Base-by-base conservation (phyloP, 2,797 vertebrate species). In the Kryptolebias ocellatus region DNA sequence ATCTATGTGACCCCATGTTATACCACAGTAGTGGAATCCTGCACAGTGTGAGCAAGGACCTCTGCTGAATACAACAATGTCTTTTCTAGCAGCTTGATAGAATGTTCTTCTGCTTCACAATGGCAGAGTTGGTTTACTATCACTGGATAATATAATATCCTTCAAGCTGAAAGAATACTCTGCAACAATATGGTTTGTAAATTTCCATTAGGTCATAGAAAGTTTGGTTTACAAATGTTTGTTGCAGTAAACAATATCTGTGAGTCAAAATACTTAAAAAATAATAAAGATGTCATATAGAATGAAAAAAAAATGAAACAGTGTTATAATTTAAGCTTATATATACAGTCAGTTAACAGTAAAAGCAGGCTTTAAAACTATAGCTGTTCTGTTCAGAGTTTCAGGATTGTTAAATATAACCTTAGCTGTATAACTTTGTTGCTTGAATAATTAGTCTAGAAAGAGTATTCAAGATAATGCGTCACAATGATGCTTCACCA, bases 381-480 rank as follows among this genome's bases (percentile, higher is more conserved):
- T 34, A 29, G 47, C 50, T 34, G 5, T 76, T 69, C 63, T 52
- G 10, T 39, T 53, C 60, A 55, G 18, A 68, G 58, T 17, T 69
- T 58, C 76, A 60, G 70, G 56, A 81, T 72, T 76, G 47, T 57
- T 70, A 77, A 84, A 70, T 60, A 4, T 72, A 81, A 77, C 70
- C 76, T 70, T 81, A 67, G 76, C 65, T 28, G 17, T 83, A 76
- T 85, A 81, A 83, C 42, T 70, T 61, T 53, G 52, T 17, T 51
- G 50, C 52, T 80, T 85, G 70, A 88, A 86, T 80, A 81, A 88
- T 87, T 78, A 72, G 53, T 45, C 65, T 45, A 49, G 53, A 75
- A 78, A 81, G 84, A 50, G 60, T 59, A 34, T 86, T 90, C 80
- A 86, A 82, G 70, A 74, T 10, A 24, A 47, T 64, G 69, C 76